Evolutionary conservation across 2,888 invertebrate genomes (phyloP).

Genomic region (Tuberolachnus salignus): DNA sequence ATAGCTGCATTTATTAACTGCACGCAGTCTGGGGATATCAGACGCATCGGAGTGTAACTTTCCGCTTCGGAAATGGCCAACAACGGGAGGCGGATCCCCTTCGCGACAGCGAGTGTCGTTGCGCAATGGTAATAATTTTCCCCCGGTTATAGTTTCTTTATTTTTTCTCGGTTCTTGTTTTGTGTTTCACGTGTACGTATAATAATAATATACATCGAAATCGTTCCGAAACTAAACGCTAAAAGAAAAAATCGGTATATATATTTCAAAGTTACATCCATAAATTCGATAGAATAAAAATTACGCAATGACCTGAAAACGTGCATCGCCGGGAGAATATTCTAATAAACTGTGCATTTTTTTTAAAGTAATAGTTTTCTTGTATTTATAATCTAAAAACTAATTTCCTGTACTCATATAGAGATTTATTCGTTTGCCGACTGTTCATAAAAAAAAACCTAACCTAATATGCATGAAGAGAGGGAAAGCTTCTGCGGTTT

Average conservation of each 20-base stretch:
- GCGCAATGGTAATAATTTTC: slow-evolving; percentile 12
- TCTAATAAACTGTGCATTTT: too few relatives aligned
- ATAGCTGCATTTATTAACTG: slow-evolving; percentile 17
- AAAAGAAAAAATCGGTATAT: neutral
- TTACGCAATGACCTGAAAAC: slow-evolving; percentile 2
- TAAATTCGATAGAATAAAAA: slow-evolving; percentile 4
- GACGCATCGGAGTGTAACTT: slow-evolving; percentile 45
- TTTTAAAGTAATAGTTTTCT: too few relatives aligned
- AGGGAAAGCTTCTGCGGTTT: neutral
- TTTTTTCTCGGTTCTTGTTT: neutral
- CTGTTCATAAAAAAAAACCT: too few relatives aligned
- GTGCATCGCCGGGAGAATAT: slow-evolving; percentile 3
- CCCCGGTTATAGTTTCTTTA: neutral
- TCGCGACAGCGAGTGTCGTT: slow-evolving; percentile 5
- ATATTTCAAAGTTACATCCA: neutral
- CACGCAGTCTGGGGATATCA: neutral
- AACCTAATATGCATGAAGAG: too few relatives aligned
- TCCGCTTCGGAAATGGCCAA: slow-evolving; percentile 50
- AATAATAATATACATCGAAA: neutral
- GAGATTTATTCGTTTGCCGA: too few relatives aligned
- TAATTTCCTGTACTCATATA: neutral
- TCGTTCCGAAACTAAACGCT: neutral
- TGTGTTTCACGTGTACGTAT: neutral
- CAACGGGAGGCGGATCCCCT: slow-evolving; percentile 47
- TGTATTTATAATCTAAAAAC: neutral